phyloP scores from a whole-genome alignment of 23 tunicate species.

The Halocynthia aurantium region DNA sequence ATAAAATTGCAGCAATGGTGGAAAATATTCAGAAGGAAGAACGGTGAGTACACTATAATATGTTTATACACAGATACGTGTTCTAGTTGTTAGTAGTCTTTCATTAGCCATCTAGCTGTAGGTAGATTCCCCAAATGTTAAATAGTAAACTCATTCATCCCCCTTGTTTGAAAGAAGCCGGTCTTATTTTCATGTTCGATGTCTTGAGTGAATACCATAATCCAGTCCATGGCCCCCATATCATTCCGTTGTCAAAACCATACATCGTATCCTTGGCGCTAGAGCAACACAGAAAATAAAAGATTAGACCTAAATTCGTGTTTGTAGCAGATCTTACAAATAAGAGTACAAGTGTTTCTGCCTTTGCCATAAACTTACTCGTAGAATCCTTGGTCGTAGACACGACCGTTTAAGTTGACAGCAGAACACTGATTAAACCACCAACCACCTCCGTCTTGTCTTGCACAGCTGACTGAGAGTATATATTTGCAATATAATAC shows the following conservation, averaged over 20 bases:
- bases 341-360: background rate
- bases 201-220: conserved; percentile 45
- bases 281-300: background rate
- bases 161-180: conserved; percentile 16
- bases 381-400: conserved; percentile 30
- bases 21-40: no score
- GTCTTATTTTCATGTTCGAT: conserved; percentile 58
- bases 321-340: background rate
- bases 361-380: conserved; percentile 19
- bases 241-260: conserved; percentile 57
- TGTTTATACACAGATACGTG: no score
- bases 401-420: conserved; percentile 54
- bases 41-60: no score
- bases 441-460: conserved; percentile 67
- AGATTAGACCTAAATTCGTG: background rate
- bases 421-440: conserved; percentile 70
- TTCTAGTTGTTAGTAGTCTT: no score
- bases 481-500: background rate
- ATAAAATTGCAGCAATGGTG: no score
- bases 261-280: conserved; percentile 28
- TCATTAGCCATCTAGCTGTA: no score
- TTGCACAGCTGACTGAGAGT: conserved; percentile 50
- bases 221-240: conserved; percentile 71
- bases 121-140: no score
- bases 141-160: no score